Evolutionary conservation across 2,113 vertebrate species (phyloP).

Genomic region (Phrynosoma blainvillii): DNA sequence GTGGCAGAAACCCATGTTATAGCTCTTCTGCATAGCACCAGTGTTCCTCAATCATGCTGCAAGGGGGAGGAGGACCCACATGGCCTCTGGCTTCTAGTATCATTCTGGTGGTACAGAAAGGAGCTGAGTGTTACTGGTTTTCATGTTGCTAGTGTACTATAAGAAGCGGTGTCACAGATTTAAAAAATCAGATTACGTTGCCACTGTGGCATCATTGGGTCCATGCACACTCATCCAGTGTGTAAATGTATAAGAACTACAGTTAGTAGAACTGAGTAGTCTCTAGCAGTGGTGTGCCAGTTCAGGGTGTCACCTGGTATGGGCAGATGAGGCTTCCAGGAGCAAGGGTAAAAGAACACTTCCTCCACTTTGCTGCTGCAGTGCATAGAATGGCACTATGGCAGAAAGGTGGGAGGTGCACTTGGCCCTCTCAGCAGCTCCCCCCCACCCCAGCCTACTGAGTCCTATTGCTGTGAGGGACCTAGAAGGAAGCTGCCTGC

Average conservation of each 20-base stretch:
- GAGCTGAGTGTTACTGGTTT: background rate
- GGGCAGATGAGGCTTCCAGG: too few relatives aligned
- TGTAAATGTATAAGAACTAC: background rate
- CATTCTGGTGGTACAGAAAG: background rate
- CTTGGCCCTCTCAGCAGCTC: too few relatives aligned
- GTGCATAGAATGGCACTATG: too few relatives aligned
- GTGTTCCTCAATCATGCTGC: background rate
- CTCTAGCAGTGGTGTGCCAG: background rate
- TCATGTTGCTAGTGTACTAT: background rate
- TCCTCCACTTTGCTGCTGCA: too few relatives aligned
- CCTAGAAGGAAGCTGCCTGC: too few relatives aligned
- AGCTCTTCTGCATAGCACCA: background rate
- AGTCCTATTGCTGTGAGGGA: too few relatives aligned
- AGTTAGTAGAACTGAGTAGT: background rate
- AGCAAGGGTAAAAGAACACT: too few relatives aligned
- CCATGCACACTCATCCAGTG: background rate
- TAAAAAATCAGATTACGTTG: background rate
- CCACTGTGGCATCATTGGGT: background rate
- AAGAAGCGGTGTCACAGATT: background rate
- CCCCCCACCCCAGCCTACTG: too few relatives aligned
- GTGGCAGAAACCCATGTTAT: too few relatives aligned
- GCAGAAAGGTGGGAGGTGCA: too few relatives aligned
- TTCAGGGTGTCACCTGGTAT: too few relatives aligned
- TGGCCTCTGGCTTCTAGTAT: background rate
- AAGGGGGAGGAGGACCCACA: background rate